phyloP scores from a whole-genome alignment of 2,113 vertebrate genomes.

The Alethe castanea region DNA sequence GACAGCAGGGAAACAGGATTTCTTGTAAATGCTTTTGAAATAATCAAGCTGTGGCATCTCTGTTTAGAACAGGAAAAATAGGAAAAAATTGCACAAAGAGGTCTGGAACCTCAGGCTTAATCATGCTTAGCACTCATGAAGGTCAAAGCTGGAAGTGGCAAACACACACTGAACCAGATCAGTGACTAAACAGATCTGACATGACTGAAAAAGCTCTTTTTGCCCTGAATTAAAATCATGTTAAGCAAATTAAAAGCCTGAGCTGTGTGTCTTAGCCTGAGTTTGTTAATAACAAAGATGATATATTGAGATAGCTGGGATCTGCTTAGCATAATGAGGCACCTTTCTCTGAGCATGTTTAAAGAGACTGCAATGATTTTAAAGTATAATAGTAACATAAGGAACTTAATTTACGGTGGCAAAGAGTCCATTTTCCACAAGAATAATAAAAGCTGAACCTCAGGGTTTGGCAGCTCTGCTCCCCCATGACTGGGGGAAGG shows the following conservation, averaged over 20 bases:
- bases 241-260: background rate
- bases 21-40: background rate
- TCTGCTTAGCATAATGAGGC: background rate
- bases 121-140: background rate
- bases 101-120: background rate
- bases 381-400: conserved; percentile 65
- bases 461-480: conserved; percentile 20
- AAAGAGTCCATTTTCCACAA: conserved; percentile 48
- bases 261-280: background rate
- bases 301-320: background rate
- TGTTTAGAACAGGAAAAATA: background rate
- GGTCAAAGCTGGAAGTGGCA: background rate
- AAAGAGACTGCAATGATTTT: conserved; percentile 38
- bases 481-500: background rate
- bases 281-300: background rate
- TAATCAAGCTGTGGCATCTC: background rate
- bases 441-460: conserved; percentile 61
- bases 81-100: background rate
- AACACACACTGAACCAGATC: background rate
- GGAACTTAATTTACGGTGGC: conserved; percentile 29
- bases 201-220: background rate
- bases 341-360: conserved; percentile 33
- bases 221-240: background rate
- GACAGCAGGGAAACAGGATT: background rate
- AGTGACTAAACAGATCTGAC: background rate